Evolutionary conservation across 2,888 invertebrate genomes (phyloP).

Genomic region (Spilosoma lubricipeda): DNA sequence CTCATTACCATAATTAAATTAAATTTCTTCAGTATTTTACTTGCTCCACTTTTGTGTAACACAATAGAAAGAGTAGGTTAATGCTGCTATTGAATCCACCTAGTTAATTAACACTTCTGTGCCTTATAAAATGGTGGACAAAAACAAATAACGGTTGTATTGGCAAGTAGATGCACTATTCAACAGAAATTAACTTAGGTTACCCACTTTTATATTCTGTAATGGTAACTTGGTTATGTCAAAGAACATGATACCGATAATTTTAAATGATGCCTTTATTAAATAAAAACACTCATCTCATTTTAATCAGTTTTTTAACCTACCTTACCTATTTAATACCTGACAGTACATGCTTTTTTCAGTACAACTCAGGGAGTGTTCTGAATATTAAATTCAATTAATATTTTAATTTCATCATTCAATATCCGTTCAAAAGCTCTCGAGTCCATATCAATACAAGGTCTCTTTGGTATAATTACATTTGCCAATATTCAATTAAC

Average conservation of each 20-base stretch:
- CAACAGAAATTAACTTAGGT: neutral
- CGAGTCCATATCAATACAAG: slow-evolving; percentile 3
- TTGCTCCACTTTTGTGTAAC: neutral
- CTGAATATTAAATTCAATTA: slow-evolving; percentile 3
- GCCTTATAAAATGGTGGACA: neutral
- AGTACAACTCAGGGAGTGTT: neutral
- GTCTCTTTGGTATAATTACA: slow-evolving; percentile 1
- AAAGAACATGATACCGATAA: neutral
- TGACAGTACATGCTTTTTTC: neutral
- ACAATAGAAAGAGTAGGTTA: neutral
- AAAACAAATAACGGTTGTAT: neutral
- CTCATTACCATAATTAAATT: neutral
- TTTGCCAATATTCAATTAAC: slow-evolving; percentile 19
- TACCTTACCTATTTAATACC: neutral
- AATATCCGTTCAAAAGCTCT: slow-evolving; percentile 7
- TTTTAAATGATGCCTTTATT: neutral
- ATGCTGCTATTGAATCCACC: neutral
- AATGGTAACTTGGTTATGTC: neutral
- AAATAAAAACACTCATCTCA: neutral
- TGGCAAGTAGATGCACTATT: neutral
- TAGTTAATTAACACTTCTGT: neutral
- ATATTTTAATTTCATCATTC: slow-evolving; percentile 1
- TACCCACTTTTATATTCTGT: neutral
- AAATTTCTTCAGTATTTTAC: neutral
- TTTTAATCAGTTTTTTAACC: neutral